Conservation (phyloP, 2,888 invertebrate genomes). For the Lissonota sp. region DNA sequence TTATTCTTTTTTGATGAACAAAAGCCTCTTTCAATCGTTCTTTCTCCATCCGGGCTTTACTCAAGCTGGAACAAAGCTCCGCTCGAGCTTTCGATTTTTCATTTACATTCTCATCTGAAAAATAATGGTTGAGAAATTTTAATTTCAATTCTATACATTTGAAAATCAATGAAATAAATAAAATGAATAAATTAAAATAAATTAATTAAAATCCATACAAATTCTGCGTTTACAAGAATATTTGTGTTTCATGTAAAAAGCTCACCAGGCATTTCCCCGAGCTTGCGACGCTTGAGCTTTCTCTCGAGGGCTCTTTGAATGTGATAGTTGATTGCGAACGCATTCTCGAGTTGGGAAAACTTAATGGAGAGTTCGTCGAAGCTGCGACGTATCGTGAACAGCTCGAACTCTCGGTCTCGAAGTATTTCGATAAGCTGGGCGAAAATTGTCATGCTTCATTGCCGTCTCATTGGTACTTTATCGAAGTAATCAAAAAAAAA, state of each 20-base stretch:
- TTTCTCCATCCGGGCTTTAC: conserved; percentile 55
- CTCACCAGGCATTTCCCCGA: conserved; percentile 69
- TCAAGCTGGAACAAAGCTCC: conserved; percentile 55
- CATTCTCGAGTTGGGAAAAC: conserved; percentile 73
- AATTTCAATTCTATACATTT: neutral
- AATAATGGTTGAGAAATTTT: neutral
- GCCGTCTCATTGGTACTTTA: neutral
- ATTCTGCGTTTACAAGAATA: neutral
- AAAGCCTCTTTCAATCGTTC: conserved; percentile 68
- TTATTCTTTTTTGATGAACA: conserved; percentile 57
- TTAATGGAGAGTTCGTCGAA: conserved; percentile 71
- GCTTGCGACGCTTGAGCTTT: conserved; percentile 69
- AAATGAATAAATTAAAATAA: conserved; percentile 4
- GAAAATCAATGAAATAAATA: neutral
- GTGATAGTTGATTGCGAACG: conserved; percentile 74
- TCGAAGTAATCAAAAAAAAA: neutral
- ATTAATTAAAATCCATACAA: no score
- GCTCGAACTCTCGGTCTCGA: conserved; percentile 68
- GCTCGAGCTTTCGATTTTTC: conserved; percentile 37
- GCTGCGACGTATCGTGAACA: conserved; percentile 68
- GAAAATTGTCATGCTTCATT: conserved; percentile 31
- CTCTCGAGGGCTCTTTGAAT: conserved; percentile 69
- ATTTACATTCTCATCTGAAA: conserved; percentile 7
- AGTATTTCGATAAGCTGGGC: conserved; percentile 42
- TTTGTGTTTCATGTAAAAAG: neutral